phyloP scores from a whole-genome alignment of 1,140 invertebrate species.

The Drosophila nebulosa region DNA sequence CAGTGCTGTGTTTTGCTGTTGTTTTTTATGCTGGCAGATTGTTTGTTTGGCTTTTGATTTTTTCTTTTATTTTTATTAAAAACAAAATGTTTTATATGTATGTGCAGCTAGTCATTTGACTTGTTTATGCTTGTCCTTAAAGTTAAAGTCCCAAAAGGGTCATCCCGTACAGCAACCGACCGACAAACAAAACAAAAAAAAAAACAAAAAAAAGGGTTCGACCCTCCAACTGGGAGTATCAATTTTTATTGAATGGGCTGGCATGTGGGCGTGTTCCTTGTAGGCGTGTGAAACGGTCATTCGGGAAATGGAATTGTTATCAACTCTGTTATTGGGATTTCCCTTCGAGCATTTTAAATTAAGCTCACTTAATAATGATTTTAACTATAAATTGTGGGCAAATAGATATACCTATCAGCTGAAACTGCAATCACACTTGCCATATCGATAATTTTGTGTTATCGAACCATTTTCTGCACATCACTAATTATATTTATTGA shows the following conservation, averaged over 20 bases:
- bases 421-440: too few species aligned
- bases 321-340: conserved; percentile 40
- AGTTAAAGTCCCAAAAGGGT: conserved; percentile 36
- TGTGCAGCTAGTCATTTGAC: conserved; percentile 34
- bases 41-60: conserved; percentile 52
- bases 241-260: conserved; percentile 37
- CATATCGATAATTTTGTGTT: neutral
- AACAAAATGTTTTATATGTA: conserved; percentile 76
- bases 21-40: conserved; percentile 20
- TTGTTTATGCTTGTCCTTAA: conserved; percentile 52
- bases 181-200: neutral
- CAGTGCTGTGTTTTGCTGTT: conserved; percentile 34
- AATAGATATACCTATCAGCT: too few species aligned
- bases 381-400: too few species aligned
- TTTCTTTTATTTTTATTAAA: conserved; percentile 64
- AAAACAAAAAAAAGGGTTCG: conserved; percentile 38
- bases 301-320: conserved; percentile 50
- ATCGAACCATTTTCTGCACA: neutral
- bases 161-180: neutral
- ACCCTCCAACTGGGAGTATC: conserved; percentile 37
- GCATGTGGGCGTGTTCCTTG: conserved; percentile 2
- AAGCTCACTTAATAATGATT: neutral
- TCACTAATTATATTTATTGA: too few species aligned
- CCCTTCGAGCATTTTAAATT: neutral
- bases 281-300: conserved; percentile 39